Evolutionary conservation across 2,888 invertebrate species (phyloP), one percentile per base, ranked within the genome.

Genomic region (Thyatira batis): DNA sequence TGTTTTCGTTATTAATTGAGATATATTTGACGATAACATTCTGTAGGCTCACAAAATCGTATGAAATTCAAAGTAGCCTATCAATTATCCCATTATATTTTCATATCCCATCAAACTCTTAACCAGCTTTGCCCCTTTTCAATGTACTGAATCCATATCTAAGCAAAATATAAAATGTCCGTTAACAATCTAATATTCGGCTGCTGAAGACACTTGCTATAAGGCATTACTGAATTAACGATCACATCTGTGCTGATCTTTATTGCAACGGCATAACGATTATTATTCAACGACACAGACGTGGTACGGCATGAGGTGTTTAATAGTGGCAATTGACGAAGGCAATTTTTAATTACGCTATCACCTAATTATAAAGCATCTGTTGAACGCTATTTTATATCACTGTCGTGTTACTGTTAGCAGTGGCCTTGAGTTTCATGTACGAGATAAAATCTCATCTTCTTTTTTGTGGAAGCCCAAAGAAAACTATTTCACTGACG

Each of bases 141-240:
- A 23, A 54, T 49, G 62, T 49, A 67, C 67, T 60, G 60, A 58
- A 50, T 53, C 60, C 61, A 20, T 52, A 43, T 39, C 20, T 52
- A 51, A 55, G 43, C 60, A 57, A 58, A 58, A 61, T 55, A 61
- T 54, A 49, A 57, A 51, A 57, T 58, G 44, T 53, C 61, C 56
- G 58, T 61, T 61, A 64, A 63, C 60, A 67, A 44, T 65, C 62
- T 73, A 65, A 66, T 39, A 39, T 67, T 60, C 59, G 63, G 54
- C 63, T 63, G 71, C 60, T 61, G 63, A 68, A 76, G 72, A 73
- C 73, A 76, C 76, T 75, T 69, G 67, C 71, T 66, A 56, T 76
- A 76, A 76, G 76, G 76, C 76, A 70, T 63, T 58, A 60, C 55
- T 66, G 67, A 51, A 20, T 45, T 59, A 51, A 39, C 39, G 17